These are phyloP conservation scores for Drosophila equinoxialis DNA, from an alignment of 1,140 invertebrate genomes.

Conservation along the genomic window DNA sequence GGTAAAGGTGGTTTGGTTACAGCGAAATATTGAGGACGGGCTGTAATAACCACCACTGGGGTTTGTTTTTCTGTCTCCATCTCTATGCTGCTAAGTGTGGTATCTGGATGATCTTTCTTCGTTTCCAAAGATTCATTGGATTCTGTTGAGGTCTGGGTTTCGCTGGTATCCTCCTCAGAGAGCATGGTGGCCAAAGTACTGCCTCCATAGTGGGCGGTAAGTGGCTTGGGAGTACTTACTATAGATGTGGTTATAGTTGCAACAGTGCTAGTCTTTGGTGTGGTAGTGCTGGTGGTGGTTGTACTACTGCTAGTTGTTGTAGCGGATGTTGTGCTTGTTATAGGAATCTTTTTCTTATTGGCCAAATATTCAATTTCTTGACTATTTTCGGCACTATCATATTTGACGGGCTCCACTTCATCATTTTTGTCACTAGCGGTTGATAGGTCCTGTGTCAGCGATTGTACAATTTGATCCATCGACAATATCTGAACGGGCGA, in stretches of 20 bases:
- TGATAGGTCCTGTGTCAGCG: slow-evolving; percentile 56
- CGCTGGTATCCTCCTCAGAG: slow-evolving; percentile 46
- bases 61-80: slow-evolving; percentile 41
- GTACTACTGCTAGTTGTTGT: not conserved
- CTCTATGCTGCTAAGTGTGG: slow-evolving; percentile 61
- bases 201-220: slow-evolving; percentile 57
- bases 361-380: slow-evolving; percentile 48
- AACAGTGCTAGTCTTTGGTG: not conserved
- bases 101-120: slow-evolving; percentile 23
- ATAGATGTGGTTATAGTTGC: slow-evolving; percentile 33
- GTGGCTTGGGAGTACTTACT: slow-evolving; percentile 40
- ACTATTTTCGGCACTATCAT: slow-evolving; percentile 54
- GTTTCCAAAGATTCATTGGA: slow-evolving; percentile 34
- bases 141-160: slow-evolving; percentile 18
- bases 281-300: not conserved
- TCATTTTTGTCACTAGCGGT: slow-evolving; percentile 43
- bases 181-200: slow-evolving; percentile 71
- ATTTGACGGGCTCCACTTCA: slow-evolving; percentile 38
- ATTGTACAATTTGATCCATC: slow-evolving; percentile 74
- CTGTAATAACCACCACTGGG: slow-evolving; percentile 66
- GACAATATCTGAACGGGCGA: slow-evolving; percentile 66
- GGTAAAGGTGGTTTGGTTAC: slow-evolving; percentile 32
- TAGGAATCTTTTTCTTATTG: slow-evolving; percentile 50
- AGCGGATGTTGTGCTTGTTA: slow-evolving; percentile 9
- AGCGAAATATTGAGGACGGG: slow-evolving; percentile 66